A percentile compares a stretch with the other conserved stretches of the same genome.
These are phyloP conservation scores for Bombylius major DNA, from an alignment of 2,888 invertebrate genomes.

Conservation along the genomic window DNA sequence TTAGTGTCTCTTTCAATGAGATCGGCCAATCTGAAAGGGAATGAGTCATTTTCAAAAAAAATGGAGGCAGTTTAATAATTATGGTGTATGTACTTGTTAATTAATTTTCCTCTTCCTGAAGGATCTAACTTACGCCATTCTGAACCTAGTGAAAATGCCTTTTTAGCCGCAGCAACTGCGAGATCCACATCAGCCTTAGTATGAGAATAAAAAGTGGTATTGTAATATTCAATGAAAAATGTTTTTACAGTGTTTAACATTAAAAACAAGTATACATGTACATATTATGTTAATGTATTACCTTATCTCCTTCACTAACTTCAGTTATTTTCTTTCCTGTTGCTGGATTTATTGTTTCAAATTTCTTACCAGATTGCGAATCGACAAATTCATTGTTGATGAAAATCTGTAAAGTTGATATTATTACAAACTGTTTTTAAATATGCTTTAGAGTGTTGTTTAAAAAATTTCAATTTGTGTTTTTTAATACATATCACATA, in stretches of 20 bases:
- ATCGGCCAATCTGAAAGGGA: constrained; percentile 50
- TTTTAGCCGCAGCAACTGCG: constrained; percentile 67
- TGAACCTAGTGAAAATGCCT: constrained; percentile 59
- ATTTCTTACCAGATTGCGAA: constrained; percentile 72
- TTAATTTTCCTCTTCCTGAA: constrained; percentile 58
- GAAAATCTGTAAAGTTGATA: constrained; percentile 48
- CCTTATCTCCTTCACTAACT: constrained; percentile 77
- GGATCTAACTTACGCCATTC: constrained; percentile 75
- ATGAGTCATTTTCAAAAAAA: neutral
- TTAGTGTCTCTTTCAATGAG: constrained; percentile 61
- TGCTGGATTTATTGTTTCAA: constrained; percentile 72
- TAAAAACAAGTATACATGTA: neutral
- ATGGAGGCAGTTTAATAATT: no score
- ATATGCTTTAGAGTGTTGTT: no score
- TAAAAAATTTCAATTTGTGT: no score
- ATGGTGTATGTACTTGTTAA: constrained; percentile 42
- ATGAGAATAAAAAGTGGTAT: neutral
- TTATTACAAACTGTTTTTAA: neutral
- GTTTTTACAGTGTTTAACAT: neutral
- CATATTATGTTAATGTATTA: constrained; percentile 25
- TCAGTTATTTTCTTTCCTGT: constrained; percentile 61
- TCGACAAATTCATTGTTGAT: constrained; percentile 75
- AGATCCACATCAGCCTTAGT: constrained; percentile 62
- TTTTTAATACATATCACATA: neutral
- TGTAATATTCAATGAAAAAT: neutral